Percentiles rank a stretch among this genome's conserved stretches.
These are phyloP conservation scores for Atta cephalotes DNA, from an alignment of 1,140 invertebrate species.

Conservation along the genomic window DNA sequence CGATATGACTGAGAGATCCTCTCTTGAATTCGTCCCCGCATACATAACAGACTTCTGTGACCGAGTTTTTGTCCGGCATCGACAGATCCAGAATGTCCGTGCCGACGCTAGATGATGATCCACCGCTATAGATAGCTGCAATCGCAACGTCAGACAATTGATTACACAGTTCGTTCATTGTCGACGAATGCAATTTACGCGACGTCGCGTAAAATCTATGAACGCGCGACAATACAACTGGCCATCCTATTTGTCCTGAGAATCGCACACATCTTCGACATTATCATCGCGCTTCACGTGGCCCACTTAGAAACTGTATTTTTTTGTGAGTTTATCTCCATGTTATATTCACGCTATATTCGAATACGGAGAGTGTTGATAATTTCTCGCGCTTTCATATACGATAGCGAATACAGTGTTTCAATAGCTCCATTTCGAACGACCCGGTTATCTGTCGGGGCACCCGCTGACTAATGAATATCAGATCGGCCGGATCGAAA, in stretches of 20 bases:
- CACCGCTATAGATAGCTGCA: conserved; percentile 82
- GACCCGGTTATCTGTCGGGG: conserved; percentile 62
- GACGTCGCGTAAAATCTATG: conserved; percentile 1
- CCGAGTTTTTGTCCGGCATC: conserved; percentile 96
- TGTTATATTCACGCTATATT: conserved; percentile 36
- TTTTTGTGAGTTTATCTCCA: conserved; percentile 65
- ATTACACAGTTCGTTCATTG: conserved; percentile 18
- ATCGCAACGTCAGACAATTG: conserved; percentile 51
- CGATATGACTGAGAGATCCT: conserved; percentile 90
- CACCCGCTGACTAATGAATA: conserved; percentile 54
- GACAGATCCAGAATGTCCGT: conserved; percentile 94
- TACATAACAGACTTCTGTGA: conserved; percentile 95
- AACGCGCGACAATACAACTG: conserved; percentile 13
- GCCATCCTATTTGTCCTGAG: background rate
- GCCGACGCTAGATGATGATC: conserved; percentile 82
- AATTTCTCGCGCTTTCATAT: conserved; percentile 35
- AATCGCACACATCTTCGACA: conserved; percentile 39
- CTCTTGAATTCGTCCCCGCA: conserved; percentile 95
- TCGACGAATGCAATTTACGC: background rate
- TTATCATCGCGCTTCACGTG: conserved; percentile 75
- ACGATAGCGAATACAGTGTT: conserved; percentile 8
- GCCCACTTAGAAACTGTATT: conserved; percentile 76
- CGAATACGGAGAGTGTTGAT: conserved; percentile 14
- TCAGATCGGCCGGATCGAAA: conserved; percentile 54
- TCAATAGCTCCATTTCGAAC: conserved; percentile 48